Evolutionary conservation across 1,140 invertebrate genomes (phyloP).

Genomic region (Homarus americanus): DNA sequence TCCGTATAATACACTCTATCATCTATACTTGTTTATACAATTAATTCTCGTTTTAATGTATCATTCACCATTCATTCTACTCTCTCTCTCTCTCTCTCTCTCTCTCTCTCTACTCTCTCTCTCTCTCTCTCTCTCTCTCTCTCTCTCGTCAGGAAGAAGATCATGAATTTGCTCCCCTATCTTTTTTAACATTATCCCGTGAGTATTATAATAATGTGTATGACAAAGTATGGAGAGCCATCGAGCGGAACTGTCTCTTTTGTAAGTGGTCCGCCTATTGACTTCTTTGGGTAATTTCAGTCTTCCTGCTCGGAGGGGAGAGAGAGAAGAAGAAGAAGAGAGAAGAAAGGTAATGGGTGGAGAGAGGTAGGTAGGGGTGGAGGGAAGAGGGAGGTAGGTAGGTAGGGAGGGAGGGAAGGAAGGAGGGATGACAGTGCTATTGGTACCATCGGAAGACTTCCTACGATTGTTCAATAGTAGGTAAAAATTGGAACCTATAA

Average conservation of each 20-base stretch:
- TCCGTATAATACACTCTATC: too few species aligned
- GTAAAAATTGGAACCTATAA: background rate
- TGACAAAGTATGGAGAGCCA: background rate
- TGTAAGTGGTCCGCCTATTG: slow-evolving; percentile 33
- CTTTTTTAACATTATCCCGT: background rate
- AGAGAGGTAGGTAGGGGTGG: too few species aligned
- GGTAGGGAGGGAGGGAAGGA: background rate
- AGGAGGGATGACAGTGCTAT: background rate
- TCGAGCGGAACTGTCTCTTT: slow-evolving; percentile 11
- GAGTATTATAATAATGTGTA: background rate
- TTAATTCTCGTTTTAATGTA: background rate
- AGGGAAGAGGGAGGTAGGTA: too few species aligned
- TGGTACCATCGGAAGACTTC: background rate
- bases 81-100: background rate
- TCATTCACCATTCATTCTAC: background rate
- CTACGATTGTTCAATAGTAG: background rate
- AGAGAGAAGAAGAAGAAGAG: too few species aligned
- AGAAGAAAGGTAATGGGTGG: too few species aligned
- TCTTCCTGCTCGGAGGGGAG: slow-evolving; percentile 41
- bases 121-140: background rate
- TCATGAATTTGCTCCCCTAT: background rate
- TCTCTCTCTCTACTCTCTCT: background rate
- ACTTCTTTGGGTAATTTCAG: slow-evolving; percentile 35
- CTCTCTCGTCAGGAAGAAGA: background rate
- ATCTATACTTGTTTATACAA: too few species aligned